Conservation (phyloP, 2,797 vertebrate genomes). For the Sebastolobus altivelis region DNA sequence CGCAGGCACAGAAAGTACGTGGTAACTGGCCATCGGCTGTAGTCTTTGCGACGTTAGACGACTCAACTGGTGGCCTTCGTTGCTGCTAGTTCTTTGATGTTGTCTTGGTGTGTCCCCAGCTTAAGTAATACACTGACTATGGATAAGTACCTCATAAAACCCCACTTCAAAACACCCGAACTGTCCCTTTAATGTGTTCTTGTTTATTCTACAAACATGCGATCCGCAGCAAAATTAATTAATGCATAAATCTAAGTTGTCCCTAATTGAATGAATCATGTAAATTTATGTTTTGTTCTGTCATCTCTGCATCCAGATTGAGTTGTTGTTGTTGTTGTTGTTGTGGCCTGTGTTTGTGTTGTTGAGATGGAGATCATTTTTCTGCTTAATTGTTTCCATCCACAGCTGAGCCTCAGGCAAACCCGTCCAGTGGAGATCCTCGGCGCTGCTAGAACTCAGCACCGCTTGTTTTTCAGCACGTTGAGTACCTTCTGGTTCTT, state of each 20-base stretch:
- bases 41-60: too few relatives aligned
- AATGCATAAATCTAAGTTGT: slow-evolving; percentile 20
- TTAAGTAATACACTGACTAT: not conserved
- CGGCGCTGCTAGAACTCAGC: slow-evolving; percentile 79
- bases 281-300: slow-evolving; percentile 9
- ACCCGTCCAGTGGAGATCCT: slow-evolving; percentile 25
- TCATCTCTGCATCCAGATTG: slow-evolving; percentile 16
- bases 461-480: slow-evolving; percentile 91
- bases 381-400: slow-evolving; percentile 51
- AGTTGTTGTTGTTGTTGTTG: slow-evolving; percentile 20
- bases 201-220: slow-evolving; percentile 23
- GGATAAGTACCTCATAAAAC: not conserved
- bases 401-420: slow-evolving; percentile 29
- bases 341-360: slow-evolving; percentile 25
- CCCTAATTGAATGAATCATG: slow-evolving; percentile 23
- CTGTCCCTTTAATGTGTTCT: not conserved
- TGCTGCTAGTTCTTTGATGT: too few relatives aligned
- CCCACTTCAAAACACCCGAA: not conserved
- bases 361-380: slow-evolving; percentile 17
- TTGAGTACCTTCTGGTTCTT: slow-evolving; percentile 95
- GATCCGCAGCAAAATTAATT: not conserved
- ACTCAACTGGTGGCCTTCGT: too few relatives aligned
- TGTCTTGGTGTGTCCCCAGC: too few relatives aligned
- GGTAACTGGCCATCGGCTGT: too few relatives aligned
- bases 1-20: too few relatives aligned